A percentile compares a stretch with the other conserved stretches of the same genome.
Conservation (phyloP, 2,797 vertebrate genomes). For the Kryptolebias ocellatus region DNA sequence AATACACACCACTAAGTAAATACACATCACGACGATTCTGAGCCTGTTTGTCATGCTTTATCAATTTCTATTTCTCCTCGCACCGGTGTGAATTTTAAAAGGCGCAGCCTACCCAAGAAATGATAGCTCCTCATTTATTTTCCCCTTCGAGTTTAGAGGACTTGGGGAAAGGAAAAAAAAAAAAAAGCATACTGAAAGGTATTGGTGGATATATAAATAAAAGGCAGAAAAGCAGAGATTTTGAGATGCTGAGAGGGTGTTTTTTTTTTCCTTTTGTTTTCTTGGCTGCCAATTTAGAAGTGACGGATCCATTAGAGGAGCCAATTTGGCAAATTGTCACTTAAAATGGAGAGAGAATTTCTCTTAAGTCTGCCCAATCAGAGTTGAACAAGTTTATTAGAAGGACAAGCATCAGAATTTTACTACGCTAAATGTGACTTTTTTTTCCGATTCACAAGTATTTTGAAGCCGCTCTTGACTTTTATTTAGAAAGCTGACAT, state of each 20-base stretch:
- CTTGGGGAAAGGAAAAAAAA: conserved; percentile 12
- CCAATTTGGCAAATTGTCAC: conserved; percentile 44
- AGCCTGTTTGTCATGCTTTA: conserved; percentile 37
- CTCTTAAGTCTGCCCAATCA: conserved; percentile 26
- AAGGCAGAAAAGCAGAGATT: conserved; percentile 20
- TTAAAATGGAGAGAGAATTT: conserved; percentile 20
- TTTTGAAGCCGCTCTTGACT: conserved; percentile 36
- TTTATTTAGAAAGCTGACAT: conserved; percentile 47
- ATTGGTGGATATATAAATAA: conserved; percentile 34
- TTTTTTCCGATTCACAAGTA: conserved; percentile 21
- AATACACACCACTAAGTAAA: conserved; percentile 24
- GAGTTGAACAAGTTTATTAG: conserved; percentile 30
- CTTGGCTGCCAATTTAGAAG: conserved; percentile 6
- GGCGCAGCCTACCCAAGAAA: conserved; percentile 33
- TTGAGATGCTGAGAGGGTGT: conserved; percentile 25
- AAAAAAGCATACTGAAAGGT: background rate
- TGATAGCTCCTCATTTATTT: conserved; percentile 33
- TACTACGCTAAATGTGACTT: conserved; percentile 29
- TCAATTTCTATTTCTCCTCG: conserved; percentile 36
- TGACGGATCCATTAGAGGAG: conserved; percentile 42
- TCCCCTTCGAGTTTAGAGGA: conserved; percentile 30
- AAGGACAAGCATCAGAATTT: conserved; percentile 22
- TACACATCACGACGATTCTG: conserved; percentile 27
- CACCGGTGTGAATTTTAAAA: conserved; percentile 35
- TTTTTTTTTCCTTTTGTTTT: conserved; percentile 37